These are phyloP conservation scores for Excalfactoria chinensis DNA, from an alignment of 2,113 vertebrate species.

Conservation along the genomic window DNA sequence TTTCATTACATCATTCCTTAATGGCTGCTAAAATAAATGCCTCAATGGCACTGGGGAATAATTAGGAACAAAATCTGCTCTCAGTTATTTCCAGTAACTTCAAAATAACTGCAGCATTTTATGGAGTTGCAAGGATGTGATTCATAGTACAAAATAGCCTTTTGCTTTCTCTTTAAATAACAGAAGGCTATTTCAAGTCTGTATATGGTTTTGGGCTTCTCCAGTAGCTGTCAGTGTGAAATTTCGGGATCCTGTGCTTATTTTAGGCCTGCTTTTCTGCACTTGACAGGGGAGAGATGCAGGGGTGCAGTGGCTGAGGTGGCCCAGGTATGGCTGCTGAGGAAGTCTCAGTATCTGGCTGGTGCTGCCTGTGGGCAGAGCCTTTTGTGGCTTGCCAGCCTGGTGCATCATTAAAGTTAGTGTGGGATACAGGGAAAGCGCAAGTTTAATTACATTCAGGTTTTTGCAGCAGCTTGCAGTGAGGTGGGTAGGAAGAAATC, in stretches of 20 bases:
- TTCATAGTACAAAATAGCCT: not conserved
- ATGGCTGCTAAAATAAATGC: not conserved
- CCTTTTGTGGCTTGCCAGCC: not conserved
- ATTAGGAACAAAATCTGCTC: not conserved
- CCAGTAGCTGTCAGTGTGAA: not conserved
- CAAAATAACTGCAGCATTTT: not conserved
- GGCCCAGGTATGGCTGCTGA: not conserved
- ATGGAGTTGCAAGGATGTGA: not conserved
- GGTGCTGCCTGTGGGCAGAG: not conserved
- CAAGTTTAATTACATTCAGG: not conserved
- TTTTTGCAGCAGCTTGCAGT: not conserved
- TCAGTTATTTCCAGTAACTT: not conserved
- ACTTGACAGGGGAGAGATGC: not conserved
- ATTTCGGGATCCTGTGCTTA: not conserved
- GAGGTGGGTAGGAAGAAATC: not conserved
- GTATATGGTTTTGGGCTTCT: not conserved
- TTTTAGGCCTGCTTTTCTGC: not conserved
- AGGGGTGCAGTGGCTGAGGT: not conserved
- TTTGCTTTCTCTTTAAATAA: not conserved
- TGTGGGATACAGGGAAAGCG: not conserved
- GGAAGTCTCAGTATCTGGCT: not conserved
- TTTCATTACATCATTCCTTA: fast-evolving
- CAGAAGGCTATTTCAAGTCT: not conserved
- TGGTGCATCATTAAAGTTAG: not conserved
- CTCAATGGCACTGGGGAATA: not conserved